Base-by-base conservation (phyloP, 2,888 invertebrate genomes). In the Microchrysa polita region DNA sequence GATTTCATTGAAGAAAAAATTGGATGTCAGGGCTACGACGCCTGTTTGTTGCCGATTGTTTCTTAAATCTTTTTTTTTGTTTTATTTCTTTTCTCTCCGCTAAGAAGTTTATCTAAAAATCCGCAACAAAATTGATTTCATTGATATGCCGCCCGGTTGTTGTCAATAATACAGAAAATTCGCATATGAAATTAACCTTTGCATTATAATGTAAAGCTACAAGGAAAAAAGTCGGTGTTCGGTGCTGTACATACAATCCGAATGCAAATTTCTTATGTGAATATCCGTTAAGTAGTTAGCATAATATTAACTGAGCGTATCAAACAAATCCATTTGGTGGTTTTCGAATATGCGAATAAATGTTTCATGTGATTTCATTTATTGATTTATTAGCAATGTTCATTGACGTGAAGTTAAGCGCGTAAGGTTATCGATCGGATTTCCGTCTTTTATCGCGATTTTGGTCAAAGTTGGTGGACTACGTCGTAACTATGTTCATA, bases 91-190 rank as follows among this genome's bases (percentile, higher is more conserved):
- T 65, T 48, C 14, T 48, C 48, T 48, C 16, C 10, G 12, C 7
- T 10, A 40, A 69, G 69, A 69, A 69, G 69, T 69, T 69, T 57
- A 34, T 55, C 55, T 22, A 34, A 65, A 67, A 69, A 40, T 69
- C 40, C 40, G 55, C 69, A 57, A 34, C 22, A 12, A 69, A n/a
- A 69, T 57, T 20, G 69, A 53, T 69, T 40, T 12, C 69, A 65
- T 65, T 44, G 65, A 65, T 23, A 7, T n/a, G 48, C 48, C 48
- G 48, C 16, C 48, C 12, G 27, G 2, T 34, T 34, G 27, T 34
- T 34, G 48, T n/a, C 48, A n/a, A 48, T n/a, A n/a, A 10, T 48
- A n/a, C n/a, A n/a, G n/a, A n/a, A n/a, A n/a, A n/a, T 2, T 48
- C 16, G 48, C 16, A n/a, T 48, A 34, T 34, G 2, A 12, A n/a